Conservation (phyloP, 2,113 vertebrate species). For the Poecile atricapillus region DNA sequence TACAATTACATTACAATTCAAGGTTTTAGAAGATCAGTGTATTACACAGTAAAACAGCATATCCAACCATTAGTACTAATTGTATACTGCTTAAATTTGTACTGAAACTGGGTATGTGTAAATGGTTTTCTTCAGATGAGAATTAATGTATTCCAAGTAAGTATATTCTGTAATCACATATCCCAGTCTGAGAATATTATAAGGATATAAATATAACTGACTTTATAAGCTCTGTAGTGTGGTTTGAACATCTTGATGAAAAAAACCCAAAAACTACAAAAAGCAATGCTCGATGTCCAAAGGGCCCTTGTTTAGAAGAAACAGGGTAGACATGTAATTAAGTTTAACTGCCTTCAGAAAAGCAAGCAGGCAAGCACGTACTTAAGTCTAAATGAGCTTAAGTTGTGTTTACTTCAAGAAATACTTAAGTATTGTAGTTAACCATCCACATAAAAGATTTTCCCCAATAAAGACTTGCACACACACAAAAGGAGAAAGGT, state of each 20-base stretch:
- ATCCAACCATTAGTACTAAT: constrained; percentile 19
- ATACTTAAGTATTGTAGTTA: constrained; percentile 24
- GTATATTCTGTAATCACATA: not conserved
- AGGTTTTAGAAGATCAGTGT: constrained; percentile 21
- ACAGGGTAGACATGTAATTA: not conserved
- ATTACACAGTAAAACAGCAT: not conserved
- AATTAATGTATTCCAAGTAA: not conserved
- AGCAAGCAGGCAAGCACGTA: not conserved
- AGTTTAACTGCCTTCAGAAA: constrained; percentile 26
- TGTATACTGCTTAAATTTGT: not conserved
- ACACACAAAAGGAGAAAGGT: not conserved
- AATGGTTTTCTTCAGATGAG: not conserved
- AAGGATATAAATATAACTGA: not conserved
- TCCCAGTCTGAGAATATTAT: not conserved
- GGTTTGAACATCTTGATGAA: not conserved
- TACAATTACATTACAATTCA: not conserved
- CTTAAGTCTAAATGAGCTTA: constrained; percentile 25
- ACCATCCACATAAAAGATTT: not conserved
- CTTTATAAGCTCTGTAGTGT: not conserved
- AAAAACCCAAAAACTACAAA: not conserved
- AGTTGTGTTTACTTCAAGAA: constrained; percentile 39
- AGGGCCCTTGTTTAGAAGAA: not conserved
- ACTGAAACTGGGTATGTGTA: not conserved
- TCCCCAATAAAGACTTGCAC: not conserved
- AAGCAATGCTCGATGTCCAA: not conserved